Evolutionary conservation across 2,888 invertebrate genomes (phyloP), one percentile per base, ranked within the genome.

Genomic region (Conchocele bisecta): DNA sequence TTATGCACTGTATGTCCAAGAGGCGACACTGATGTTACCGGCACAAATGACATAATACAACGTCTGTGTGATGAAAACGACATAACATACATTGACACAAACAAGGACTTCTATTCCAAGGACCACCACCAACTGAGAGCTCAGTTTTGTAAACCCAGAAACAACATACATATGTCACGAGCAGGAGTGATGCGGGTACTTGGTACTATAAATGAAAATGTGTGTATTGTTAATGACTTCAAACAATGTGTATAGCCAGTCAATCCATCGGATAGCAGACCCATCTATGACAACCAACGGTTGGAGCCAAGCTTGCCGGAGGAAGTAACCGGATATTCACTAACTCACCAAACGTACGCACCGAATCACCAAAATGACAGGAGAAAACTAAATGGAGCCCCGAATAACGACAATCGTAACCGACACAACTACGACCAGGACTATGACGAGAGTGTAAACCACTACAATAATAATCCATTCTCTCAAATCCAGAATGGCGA

Each of bases 1-100:
- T 17, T 48, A 3, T 48, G 48, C 48, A 28, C 28, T 20, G 28
- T 31, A 11, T 28, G 48, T 28, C 48, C 48, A 3, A n/a, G 28
- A 20, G 48, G 48, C 29, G 48, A 48, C 31, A 48, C 48, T n/a
- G 48, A 48, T 28, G 28, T 28, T 9, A 26, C 48, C n/a, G 48
- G 15, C 26, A 48, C 31, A 48, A 48, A 48, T 15, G 15, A 48
- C 17, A n/a, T 48, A 13, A 48, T 48, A 20, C 26, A 20, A 9
- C 26, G 22, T 6, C 28, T 48, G 28, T 24, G 28, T 28, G 20
- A 24, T n/a, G 48, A 48, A 22, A 24, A 48, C 15, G 22, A 28
- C 17, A n/a, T 28, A 4, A 28, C 48, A n/a, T 48, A 3, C 31
- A 17, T 48, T 24, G 48, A 48, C 31, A 13, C 22, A 6, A 48